Conservation (phyloP, 2,797 vertebrate species). For the Rhadinocentrus ornatus region DNA sequence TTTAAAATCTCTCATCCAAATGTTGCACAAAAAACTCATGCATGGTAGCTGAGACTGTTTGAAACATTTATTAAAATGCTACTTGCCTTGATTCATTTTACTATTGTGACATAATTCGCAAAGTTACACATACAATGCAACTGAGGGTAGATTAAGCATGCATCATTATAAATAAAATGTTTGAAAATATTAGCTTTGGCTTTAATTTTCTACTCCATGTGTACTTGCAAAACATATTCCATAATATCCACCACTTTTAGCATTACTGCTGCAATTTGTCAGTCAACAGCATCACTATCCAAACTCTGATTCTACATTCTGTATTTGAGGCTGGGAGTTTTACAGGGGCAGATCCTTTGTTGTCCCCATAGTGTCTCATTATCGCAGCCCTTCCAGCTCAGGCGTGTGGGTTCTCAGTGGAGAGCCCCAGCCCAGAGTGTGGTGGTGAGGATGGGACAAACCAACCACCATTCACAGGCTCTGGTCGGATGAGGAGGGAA, state of each 20-base stretch:
- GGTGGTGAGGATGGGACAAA: slow-evolving; percentile 67
- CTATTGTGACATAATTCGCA: slow-evolving; percentile 18
- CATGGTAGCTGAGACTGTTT: slow-evolving; percentile 27
- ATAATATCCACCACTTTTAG: slow-evolving; percentile 27
- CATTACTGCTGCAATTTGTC: slow-evolving; percentile 56
- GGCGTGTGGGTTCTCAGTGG: slow-evolving; percentile 67
- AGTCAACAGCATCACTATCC: slow-evolving; percentile 47
- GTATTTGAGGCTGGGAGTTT: slow-evolving; percentile 69
- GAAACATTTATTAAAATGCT: slow-evolving; percentile 27
- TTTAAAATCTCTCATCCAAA: slow-evolving; percentile 28
- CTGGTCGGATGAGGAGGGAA: slow-evolving; percentile 64
- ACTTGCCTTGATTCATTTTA: slow-evolving; percentile 50
- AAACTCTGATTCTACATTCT: slow-evolving; percentile 50
- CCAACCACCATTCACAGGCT: slow-evolving; percentile 64
- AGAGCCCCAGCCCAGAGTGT: slow-evolving; percentile 77
- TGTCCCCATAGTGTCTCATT: slow-evolving; percentile 66
- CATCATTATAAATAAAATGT: slow-evolving; percentile 1
- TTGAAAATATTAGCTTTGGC: slow-evolving; percentile 24
- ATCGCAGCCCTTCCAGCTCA: slow-evolving; percentile 61
- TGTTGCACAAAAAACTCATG: slow-evolving; percentile 39
- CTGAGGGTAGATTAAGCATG: slow-evolving; percentile 3
- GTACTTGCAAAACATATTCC: slow-evolving; percentile 21
- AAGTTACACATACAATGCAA: slow-evolving; percentile 27
- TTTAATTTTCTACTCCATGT: slow-evolving; percentile 40
- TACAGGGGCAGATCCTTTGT: slow-evolving; percentile 57